These are phyloP conservation scores for Tringa solitaria DNA, from an alignment of 2,113 vertebrate species.

Conservation along the genomic window DNA sequence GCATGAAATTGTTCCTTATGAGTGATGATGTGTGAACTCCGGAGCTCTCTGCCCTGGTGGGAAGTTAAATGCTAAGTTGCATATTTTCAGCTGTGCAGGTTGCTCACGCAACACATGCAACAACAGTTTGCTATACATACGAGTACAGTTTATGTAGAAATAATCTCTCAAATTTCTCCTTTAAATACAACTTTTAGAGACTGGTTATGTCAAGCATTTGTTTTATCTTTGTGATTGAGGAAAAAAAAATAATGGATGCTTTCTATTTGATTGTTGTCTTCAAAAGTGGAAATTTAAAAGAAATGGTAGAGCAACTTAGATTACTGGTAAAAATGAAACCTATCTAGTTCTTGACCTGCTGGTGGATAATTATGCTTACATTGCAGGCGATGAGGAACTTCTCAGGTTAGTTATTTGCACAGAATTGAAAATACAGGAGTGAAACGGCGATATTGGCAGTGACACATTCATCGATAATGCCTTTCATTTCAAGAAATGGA, in stretches of 20 bases:
- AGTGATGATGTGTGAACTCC: not conserved
- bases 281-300: not conserved
- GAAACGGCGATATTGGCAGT: not conserved
- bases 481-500: not conserved
- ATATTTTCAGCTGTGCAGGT: not conserved
- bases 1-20: not conserved
- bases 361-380: not conserved
- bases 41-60: not conserved
- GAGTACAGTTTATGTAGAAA: not conserved
- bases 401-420: not conserved
- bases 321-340: not conserved
- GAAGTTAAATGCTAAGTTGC: not conserved
- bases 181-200: not conserved
- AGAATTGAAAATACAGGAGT: not conserved
- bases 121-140: not conserved
- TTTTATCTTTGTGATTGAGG: not conserved
- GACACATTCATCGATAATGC: fast-evolving
- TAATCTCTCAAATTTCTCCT: not conserved
- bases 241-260: not conserved
- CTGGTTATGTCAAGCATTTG: not conserved
- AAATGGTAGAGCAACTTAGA: not conserved
- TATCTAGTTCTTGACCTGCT: not conserved
- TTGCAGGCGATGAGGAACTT: not conserved
- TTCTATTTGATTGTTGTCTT: not conserved
- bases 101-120: not conserved